Conservation (phyloP, 2,797 vertebrate species). For the Vireo griseus region DNA sequence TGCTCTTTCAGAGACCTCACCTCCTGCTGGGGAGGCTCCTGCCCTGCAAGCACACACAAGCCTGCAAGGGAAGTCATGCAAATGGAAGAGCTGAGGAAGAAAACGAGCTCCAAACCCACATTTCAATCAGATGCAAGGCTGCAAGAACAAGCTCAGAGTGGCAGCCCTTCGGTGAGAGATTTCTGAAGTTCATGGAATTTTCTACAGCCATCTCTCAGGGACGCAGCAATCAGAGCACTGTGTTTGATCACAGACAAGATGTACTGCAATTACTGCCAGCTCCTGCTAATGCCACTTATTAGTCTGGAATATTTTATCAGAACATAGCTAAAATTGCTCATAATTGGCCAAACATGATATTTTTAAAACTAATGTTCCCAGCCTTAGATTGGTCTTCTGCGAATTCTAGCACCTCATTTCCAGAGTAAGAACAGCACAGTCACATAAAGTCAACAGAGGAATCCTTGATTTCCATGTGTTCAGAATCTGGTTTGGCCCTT, state of each 20-base stretch:
- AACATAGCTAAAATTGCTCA: background rate
- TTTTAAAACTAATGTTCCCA: background rate
- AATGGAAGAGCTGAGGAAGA: background rate
- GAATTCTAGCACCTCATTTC: background rate
- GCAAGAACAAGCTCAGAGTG: background rate
- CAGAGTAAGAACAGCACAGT: background rate
- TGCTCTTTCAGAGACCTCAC: background rate
- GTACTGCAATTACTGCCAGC: background rate
- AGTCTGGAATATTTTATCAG: background rate
- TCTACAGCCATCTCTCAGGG: background rate
- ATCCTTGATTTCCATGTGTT: background rate
- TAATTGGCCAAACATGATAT: background rate
- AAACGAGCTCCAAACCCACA: background rate
- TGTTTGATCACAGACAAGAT: background rate
- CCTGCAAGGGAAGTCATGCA: background rate
- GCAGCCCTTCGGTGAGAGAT: background rate
- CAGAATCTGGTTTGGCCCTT: background rate
- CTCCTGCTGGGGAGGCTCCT: background rate
- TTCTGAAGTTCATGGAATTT: background rate
- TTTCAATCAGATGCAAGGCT: background rate
- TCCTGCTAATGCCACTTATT: background rate
- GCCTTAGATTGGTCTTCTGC: background rate
- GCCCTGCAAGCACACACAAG: background rate
- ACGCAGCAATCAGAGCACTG: background rate
- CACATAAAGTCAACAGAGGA: background rate